Conservation (phyloP, 2,113 vertebrate species). For the Myocastor coypus region DNA sequence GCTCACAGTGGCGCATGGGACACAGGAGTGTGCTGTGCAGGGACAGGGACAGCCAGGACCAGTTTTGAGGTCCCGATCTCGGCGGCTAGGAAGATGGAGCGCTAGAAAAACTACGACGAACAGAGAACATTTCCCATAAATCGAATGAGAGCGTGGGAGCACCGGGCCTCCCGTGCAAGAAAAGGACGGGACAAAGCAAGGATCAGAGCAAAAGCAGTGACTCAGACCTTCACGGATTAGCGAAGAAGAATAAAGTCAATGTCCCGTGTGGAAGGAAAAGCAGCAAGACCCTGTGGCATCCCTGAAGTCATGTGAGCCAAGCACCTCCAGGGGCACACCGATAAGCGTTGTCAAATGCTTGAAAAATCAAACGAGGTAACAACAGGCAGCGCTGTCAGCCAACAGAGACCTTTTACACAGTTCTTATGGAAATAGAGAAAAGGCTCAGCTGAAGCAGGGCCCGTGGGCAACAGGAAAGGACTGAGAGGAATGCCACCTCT, state of each 20-base stretch:
- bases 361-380: conserved; percentile 27
- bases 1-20: background rate
- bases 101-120: background rate
- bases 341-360: background rate
- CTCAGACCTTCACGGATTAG: background rate
- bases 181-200: background rate
- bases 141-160: background rate
- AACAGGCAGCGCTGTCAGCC: background rate
- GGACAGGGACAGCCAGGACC: background rate
- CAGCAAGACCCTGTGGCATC: background rate
- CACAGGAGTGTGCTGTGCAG: background rate
- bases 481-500: background rate
- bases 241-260: conserved; percentile 16
- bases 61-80: background rate
- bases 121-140: background rate
- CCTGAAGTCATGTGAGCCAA: conserved; percentile 28
- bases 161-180: background rate
- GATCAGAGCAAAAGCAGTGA: conserved; percentile 2
- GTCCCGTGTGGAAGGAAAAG: background rate
- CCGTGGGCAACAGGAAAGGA: background rate
- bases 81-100: background rate
- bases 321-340: background rate
- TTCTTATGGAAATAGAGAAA: background rate
- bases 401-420: background rate
- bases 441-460: background rate